Conservation (phyloP, 2,797 vertebrate genomes). For the Aeoliscus strigatus region DNA sequence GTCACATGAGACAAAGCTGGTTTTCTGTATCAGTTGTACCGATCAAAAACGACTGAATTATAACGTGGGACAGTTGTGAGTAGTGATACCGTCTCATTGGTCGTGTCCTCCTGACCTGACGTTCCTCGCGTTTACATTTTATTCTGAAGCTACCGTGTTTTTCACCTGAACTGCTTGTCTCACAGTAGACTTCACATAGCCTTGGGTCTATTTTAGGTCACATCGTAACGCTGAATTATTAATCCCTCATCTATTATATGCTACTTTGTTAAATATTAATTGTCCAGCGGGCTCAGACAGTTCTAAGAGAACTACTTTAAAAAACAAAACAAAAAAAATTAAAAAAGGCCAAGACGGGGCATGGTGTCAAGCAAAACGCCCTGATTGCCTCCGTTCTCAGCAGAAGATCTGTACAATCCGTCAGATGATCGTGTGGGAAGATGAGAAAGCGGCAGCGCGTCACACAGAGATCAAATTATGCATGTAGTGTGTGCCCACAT, state of each 20-base stretch:
- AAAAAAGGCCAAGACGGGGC: slow-evolving; percentile 21
- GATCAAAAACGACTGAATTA: no score
- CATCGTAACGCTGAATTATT: slow-evolving; percentile 73
- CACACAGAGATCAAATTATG: slow-evolving; percentile 12
- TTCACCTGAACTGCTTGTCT: slow-evolving; percentile 59
- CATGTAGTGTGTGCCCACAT: slow-evolving; percentile 5
- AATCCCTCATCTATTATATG: slow-evolving; percentile 70
- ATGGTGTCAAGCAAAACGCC: slow-evolving; percentile 37
- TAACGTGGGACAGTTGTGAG: no score
- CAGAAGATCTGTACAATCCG: slow-evolving; percentile 34
- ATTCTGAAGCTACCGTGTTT: no score
- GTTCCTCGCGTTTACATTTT: no score
- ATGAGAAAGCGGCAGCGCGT: slow-evolving; percentile 27
- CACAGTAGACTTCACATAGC: slow-evolving; percentile 42
- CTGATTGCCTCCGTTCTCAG: slow-evolving; percentile 46
- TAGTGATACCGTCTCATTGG: no score
- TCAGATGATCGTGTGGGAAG: slow-evolving; percentile 47
- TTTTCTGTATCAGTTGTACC: no score
- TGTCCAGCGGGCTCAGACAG: slow-evolving; percentile 51
- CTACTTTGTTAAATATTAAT: slow-evolving; percentile 74
- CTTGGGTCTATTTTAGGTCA: slow-evolving; percentile 64
- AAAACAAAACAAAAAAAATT: no score
- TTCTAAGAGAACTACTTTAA: slow-evolving; percentile 60
- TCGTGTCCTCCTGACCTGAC: no score
- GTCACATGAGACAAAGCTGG: no score